A percentile compares a stretch with the other conserved stretches of the same genome.
Conservation (phyloP, 2,113 vertebrate species). For the Anas platyrhynchos region DNA sequence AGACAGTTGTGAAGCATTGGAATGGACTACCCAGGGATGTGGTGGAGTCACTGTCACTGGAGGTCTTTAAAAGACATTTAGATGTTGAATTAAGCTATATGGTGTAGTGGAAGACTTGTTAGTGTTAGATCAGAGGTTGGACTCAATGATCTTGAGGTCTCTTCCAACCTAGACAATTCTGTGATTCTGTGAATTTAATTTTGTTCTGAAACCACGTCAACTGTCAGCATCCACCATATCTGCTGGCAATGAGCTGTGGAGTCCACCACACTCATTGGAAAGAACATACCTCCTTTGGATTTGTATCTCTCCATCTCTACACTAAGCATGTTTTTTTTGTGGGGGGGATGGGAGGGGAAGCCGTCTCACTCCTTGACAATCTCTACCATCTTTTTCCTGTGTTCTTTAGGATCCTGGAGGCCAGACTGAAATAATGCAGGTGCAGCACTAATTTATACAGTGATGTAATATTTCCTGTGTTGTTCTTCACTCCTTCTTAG, state of each 20-base stretch:
- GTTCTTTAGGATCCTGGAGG: fast-evolving
- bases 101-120: no score
- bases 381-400: fast-evolving
- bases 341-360: background rate
- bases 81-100: no score
- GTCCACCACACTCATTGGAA: fast-evolving
- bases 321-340: background rate
- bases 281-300: fast-evolving
- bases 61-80: no score
- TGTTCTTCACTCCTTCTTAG: background rate
- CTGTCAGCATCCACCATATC: background rate
- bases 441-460: background rate
- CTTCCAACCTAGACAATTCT: no score
- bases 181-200: background rate
- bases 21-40: no score
- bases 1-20: no score
- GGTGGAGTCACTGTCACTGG: no score
- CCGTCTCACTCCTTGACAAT: background rate
- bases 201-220: background rate
- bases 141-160: no score
- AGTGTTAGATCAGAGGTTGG: no score
- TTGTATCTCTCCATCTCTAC: background rate
- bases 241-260: background rate
- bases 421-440: fast-evolving
- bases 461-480: background rate